Base-by-base conservation (phyloP, 2,888 invertebrate species). In the Phalera bucephala region DNA sequence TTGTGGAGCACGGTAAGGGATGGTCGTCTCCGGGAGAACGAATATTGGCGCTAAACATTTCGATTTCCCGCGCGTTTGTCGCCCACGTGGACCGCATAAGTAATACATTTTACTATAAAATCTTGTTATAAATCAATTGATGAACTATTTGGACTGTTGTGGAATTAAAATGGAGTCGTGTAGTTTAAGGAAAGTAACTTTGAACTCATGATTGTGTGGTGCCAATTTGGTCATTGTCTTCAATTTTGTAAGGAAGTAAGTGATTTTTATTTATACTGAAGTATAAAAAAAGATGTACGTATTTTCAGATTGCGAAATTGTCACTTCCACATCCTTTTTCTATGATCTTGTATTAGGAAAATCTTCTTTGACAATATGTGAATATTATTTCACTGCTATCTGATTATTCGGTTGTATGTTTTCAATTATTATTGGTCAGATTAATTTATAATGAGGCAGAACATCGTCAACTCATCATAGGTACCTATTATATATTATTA, bases 171-270 rank as follows among this genome's bases (percentile, higher is more conserved):
- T 69, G 64, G 62, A 56, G 45, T 51, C 44, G 67, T 73, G 68
- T 59, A 49, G 51, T 70, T 66, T 40, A 33, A 54, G 45, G 57
- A 63, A 59, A 55, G 51, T 60, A 52, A 64, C 51, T 52, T 66
- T 69, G 66, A 68, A 80, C 80, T 80, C 51, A 84, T 82, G 78
- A 77, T 70, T 79, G 84, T 83, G 84, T 58, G 57, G 77, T 80
- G 72, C 56, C 48, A 54, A 57, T 66, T 66, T 64, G 56, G 52
- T 68, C 44, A 61, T 67, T 65, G 48, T 76, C 78, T 72, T 73
- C 76, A 52, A 64, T 73, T 63, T 59, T 63, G 74, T 75, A 69
- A 67, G 54, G 69, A 75, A 72, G 86, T 86, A 81, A 87, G 86
- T 87, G 55, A 19, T 31, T 22, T 21, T 21, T 21, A n/a, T 17